Percentiles rank a stretch among this genome's conserved stretches.
Conservation (phyloP, 2,888 invertebrate species). For the Lissonota sp. region DNA sequence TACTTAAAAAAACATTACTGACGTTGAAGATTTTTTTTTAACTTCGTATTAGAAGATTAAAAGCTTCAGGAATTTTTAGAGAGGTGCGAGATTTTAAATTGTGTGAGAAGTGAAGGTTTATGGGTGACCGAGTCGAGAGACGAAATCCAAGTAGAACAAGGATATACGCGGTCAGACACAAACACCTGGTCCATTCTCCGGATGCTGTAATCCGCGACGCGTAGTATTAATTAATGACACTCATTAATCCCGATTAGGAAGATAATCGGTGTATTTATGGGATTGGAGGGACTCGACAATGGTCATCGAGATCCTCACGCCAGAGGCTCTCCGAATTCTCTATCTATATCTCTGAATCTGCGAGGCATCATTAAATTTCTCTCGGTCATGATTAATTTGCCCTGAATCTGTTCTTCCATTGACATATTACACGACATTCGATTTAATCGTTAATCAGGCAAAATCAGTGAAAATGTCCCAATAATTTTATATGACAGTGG, state of each 20-base stretch:
- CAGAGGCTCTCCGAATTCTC: too few relatives aligned
- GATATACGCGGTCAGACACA: slow-evolving; percentile 42
- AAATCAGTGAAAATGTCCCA: too few relatives aligned
- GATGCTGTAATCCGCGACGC: slow-evolving; percentile 45
- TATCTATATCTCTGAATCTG: slow-evolving; percentile 34
- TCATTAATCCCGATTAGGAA: slow-evolving; percentile 55
- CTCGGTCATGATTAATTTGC: slow-evolving; percentile 14
- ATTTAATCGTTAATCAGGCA: not conserved
- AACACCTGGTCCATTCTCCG: slow-evolving; percentile 47
- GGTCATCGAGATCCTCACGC: slow-evolving; percentile 31
- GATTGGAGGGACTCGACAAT: slow-evolving; percentile 26
- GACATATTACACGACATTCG: not conserved
- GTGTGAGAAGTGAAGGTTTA: too few relatives aligned
- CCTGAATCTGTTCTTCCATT: not conserved
- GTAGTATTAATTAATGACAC: slow-evolving; percentile 55
- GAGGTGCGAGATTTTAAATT: too few relatives aligned
- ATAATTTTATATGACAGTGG: too few relatives aligned
- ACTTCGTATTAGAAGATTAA: too few relatives aligned
- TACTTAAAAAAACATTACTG: too few relatives aligned
- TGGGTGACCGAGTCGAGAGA: not conserved
- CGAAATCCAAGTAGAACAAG: slow-evolving; percentile 51
- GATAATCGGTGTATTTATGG: slow-evolving; percentile 61
- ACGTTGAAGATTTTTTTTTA: too few relatives aligned
- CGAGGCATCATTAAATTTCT: slow-evolving; percentile 42
- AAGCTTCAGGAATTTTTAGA: too few relatives aligned